Conservation (phyloP, 1,140 invertebrate genomes). For the Vollenhovia emeryi region DNA sequence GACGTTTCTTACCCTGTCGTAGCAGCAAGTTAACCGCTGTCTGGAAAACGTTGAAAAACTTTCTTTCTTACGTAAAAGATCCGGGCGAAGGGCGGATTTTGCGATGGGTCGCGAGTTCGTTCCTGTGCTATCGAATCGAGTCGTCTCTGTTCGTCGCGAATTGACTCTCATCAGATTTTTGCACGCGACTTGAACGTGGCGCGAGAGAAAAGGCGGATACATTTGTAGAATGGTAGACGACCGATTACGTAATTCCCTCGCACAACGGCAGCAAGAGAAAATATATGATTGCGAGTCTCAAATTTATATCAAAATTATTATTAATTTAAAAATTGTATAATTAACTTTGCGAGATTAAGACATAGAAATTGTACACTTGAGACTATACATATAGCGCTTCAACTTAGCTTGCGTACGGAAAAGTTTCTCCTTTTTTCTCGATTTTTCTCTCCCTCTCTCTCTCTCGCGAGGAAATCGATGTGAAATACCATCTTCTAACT, state of each 20-base stretch:
- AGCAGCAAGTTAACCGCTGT: conserved; percentile 60
- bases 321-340: neutral
- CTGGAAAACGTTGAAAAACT: conserved; percentile 58
- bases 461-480: neutral
- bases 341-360: neutral
- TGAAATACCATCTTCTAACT: conserved; percentile 19
- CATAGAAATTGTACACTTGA: neutral
- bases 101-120: conserved; percentile 3
- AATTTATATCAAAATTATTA: conserved; percentile 2
- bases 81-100: conserved; percentile 15
- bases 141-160: conserved; percentile 32
- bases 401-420: neutral
- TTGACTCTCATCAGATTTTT: conserved; percentile 43
- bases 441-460: neutral
- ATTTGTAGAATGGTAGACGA: neutral
- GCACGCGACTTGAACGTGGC: neutral
- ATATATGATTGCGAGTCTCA: neutral
- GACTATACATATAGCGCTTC: neutral
- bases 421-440: neutral
- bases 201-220: neutral
- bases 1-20: conserved; percentile 42
- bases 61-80: conserved; percentile 22
- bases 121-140: conserved; percentile 33
- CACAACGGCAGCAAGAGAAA: neutral
- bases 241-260: neutral